Base-by-base conservation (phyloP, 2,888 invertebrate species). In the Baccha elongata region DNA sequence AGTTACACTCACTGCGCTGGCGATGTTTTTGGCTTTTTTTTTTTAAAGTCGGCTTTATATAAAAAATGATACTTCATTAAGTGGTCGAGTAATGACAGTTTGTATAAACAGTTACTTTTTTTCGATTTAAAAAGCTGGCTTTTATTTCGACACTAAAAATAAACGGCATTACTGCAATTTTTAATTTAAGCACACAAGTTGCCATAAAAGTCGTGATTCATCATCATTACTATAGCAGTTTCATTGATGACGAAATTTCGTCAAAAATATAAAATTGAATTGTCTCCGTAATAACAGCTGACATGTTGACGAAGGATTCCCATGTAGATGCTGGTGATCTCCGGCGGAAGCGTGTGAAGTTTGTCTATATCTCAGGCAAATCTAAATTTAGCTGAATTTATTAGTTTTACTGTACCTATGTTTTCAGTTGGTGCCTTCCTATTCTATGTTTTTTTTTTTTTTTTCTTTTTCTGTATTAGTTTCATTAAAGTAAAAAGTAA, bases 181-280 rank as follows among this genome's bases (percentile, higher is more conserved):
- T 32, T 44, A 65, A 26, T 60, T 32, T 35, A 17, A 52, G 44
- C 50, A 13, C 17, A 37, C 32, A n/a, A n/a, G n/a, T 68, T 37
- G 55, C 15, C 48, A 42, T 65, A 23, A 65, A 74, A 58, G 58
- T 67, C 32, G 19, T 3, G 5, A 40, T 74, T 74, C 58, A 19
- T 74, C 40, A 72, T 53, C 19, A 44, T 44, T 32, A 29, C 17
- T 19, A 6, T 11, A 29, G 62, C 21, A 13, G 26, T 35, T 40
- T 40, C n/a, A 21, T 58, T 58, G 40, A 26, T 17, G 13, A 35
- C 15, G 11, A 23, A 23, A 35, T 3, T n/a, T 17, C 37, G 8
- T 21, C 13, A 40, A 40, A 37, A 29, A 5, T n/a, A n/a, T n/a
- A n/a, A n/a, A n/a, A n/a, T n/a, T n/a, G 40, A 60, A 35, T 62